Evolutionary conservation across 1,140 invertebrate species (phyloP).

Genomic region (Hesperophylax magnus): DNA sequence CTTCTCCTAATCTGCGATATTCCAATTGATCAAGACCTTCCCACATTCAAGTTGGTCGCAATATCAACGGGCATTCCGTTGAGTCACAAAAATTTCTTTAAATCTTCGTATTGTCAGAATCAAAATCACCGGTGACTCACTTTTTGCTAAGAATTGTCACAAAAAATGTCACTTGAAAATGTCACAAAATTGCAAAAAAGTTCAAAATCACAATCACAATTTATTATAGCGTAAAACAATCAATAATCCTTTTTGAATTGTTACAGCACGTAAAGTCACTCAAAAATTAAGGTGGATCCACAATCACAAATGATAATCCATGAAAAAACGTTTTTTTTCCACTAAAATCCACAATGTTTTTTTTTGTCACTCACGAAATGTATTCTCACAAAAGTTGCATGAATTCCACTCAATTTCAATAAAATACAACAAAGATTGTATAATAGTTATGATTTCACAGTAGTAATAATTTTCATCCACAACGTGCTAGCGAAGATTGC

Average conservation of each 20-base stretch:
- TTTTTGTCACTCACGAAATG: no score
- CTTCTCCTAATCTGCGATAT: slow-evolving; percentile 24
- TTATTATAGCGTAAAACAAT: no score
- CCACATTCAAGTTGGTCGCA: slow-evolving; percentile 36
- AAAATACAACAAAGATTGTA: no score
- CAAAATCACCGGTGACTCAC: slow-evolving; percentile 1
- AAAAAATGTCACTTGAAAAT: background rate
- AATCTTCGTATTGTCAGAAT: background rate
- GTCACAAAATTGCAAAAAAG: background rate
- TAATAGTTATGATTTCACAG: no score
- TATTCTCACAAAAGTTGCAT: no score
- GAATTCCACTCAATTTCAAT: no score
- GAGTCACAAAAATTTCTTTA: background rate
- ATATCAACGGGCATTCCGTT: slow-evolving; percentile 28
- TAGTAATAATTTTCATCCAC: no score
- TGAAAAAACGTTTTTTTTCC: background rate
- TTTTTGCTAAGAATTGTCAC: slow-evolving; percentile 2
- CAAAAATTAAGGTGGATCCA: background rate
- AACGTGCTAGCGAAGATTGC: no score
- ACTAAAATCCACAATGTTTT: background rate
- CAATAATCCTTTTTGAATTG: no score
- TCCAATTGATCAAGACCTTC: slow-evolving; percentile 24
- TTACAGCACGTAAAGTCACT: no score
- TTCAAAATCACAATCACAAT: background rate
- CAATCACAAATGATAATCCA: background rate